Evolutionary conservation across 1,140 invertebrate species (phyloP), one percentile per base, ranked within the genome.

Genomic region (Galleria mellonella): DNA sequence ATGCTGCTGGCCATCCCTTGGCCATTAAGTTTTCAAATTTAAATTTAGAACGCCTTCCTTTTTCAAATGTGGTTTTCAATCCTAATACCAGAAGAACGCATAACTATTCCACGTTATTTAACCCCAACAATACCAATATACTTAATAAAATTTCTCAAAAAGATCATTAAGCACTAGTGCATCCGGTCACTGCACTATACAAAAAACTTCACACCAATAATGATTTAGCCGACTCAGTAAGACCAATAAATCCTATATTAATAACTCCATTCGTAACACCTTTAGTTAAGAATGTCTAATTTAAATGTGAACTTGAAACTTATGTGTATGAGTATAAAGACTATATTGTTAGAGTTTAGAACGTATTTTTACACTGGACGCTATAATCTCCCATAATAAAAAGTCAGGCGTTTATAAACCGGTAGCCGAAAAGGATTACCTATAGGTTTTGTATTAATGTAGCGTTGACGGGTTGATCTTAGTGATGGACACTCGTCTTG

Each of bases 361-460:
- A 23, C 17, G 17, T 23, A 23, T 23, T 23, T 23, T 23, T 32
- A 36, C 23, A 23, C 17, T 35, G 38, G 13, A 4, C 11, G 32
- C 40, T 44, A 49, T 71, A 71, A 76, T 71, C 67, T 60, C 41
- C 28, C 48, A 47, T 30, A 62, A 68, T 74, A 74, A 72, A 75
- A 71, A 74, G 47, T 40, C 48, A 44, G 42, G 42, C 37, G 13
- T 35, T 39, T 59, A 69, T 70, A 68, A 71, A 77, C 67, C 77
- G 73, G 77, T 82, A 82, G 77, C 73, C 61, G 62, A 69, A 70
- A 72, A 72, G 77, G 73, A 77, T 81, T 79, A 73, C 57, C 60
- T 59, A 52, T 62, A 62, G 55, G 61, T 66, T 68, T 70, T 72
- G 65, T 74, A 60, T 65, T 57, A 66, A 56, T 59, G 51, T 55